Conservation (phyloP, 2,113 vertebrate genomes). For the Coreoperca whiteheadi region DNA sequence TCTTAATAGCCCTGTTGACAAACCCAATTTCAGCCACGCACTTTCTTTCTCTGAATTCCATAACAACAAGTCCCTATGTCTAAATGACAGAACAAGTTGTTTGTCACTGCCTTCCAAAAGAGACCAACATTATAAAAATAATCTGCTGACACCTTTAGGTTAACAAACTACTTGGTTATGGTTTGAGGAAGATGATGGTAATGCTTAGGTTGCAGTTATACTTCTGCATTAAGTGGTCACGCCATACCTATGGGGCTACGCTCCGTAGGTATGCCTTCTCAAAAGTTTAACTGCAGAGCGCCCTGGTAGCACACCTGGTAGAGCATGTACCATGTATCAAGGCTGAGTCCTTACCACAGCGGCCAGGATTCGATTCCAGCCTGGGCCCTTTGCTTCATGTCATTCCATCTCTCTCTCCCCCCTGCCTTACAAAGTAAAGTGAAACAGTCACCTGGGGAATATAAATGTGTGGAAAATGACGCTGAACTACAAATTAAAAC, state of each 20-base stretch:
- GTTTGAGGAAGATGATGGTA: neutral
- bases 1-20: constrained; percentile 48
- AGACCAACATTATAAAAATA: neutral
- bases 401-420: too few relatives aligned
- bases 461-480: neutral
- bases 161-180: neutral
- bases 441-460: neutral
- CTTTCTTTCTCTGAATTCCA: constrained; percentile 20
- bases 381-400: too few relatives aligned
- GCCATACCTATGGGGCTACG: neutral
- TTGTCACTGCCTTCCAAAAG: neutral
- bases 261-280: neutral
- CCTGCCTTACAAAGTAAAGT: neutral
- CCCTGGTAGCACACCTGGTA: too few relatives aligned
- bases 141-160: neutral
- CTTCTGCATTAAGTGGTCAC: too few relatives aligned
- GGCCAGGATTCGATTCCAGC: too few relatives aligned
- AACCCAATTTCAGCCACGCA: constrained; percentile 35
- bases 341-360: too few relatives aligned
- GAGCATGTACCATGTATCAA: too few relatives aligned
- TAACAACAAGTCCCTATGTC: neutral
- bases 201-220: neutral
- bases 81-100: neutral
- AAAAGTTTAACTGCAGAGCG: neutral
- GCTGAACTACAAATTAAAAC: neutral